Base-by-base conservation (phyloP, 2,888 invertebrate species). In the Pollenia angustigena region DNA sequence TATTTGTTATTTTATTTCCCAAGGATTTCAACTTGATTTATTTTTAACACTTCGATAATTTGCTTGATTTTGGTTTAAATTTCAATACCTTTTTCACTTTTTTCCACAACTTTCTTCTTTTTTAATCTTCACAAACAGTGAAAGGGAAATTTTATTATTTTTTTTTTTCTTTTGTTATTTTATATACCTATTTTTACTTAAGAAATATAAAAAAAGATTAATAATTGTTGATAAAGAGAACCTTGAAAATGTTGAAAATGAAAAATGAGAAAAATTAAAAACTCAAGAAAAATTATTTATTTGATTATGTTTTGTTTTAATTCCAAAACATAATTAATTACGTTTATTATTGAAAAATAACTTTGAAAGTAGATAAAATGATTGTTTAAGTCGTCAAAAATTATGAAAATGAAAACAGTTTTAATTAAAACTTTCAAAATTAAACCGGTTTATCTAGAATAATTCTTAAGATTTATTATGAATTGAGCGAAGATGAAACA, bases 21-120 rank as follows among this genome's bases (percentile, higher is more conserved):
- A 62, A 46, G 78, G 82, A 82, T 52, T 86, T 82, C 62, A 68
- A 50, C 82, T 74, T 82, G 62, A 80, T 52, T 79, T 82, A 64
- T 50, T 82, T 79, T 78, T 69, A 74, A 75, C 82, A 69, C 79
- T 62, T 82, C 82, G 82, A 42, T 75, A 75, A 74, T 64, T 79
- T 56, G 44, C 8, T 64, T 74, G 46, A 48, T 10, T n/a, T 54
- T 68, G 44, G 58, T n/a, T 74, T 56, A 9, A 52, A 52, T 69
- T 54, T 60, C 7, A 62, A 12, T 40, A 60, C 48, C 40, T 74
- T 32, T 32, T 32, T 40, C 9, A 44, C 40, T 60, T 62, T 81
- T 58, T 40, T 32, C 32, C 6, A 18, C 0, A 56, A 66, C 32
- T 62, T 76, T 60, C 68, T 9, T 11, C 16, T 62, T 18, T 44